Percentiles rank a stretch among this genome's conserved stretches.
These are phyloP conservation scores for Sthenelais limicola DNA, from an alignment of 2,888 invertebrate genomes.

Conservation along the genomic window DNA sequence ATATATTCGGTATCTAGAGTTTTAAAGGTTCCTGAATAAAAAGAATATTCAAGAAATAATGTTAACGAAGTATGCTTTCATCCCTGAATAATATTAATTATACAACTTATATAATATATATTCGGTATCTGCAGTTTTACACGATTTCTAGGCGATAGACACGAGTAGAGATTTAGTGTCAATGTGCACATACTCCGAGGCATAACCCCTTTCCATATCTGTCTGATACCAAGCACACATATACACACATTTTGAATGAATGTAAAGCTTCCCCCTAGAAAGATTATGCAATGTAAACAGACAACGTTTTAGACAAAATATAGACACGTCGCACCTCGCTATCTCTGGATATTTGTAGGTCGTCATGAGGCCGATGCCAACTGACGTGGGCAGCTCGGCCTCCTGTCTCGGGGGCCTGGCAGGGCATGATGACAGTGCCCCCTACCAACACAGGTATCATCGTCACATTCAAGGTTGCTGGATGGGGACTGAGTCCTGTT, in stretches of 20 bases:
- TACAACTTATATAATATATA: too few species aligned
- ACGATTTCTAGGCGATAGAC: too few species aligned
- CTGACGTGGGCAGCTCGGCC: not conserved
- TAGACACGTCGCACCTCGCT: not conserved
- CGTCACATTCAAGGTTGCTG: not conserved
- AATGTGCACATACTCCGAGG: too few species aligned
- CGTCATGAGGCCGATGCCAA: slow-evolving; percentile 14
- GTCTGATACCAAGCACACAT: not conserved
- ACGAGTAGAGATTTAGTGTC: too few species aligned
- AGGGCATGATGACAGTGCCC: not conserved
- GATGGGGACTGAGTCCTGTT: not conserved
- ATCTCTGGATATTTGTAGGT: not conserved
- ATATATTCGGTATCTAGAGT: too few species aligned
- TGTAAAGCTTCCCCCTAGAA: not conserved
- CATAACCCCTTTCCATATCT: too few species aligned
- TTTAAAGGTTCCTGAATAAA: not conserved
- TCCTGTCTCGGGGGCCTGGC: not conserved
- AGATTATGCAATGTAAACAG: too few species aligned
- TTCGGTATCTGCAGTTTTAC: not conserved
- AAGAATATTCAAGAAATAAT: not conserved
- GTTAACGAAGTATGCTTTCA: not conserved
- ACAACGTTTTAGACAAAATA: too few species aligned
- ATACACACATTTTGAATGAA: not conserved
- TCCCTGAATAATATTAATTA: too few species aligned
- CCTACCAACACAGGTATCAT: slow-evolving; percentile 3